Conservation (phyloP, 2,888 invertebrate genomes). For the Pammene fasciana region DNA sequence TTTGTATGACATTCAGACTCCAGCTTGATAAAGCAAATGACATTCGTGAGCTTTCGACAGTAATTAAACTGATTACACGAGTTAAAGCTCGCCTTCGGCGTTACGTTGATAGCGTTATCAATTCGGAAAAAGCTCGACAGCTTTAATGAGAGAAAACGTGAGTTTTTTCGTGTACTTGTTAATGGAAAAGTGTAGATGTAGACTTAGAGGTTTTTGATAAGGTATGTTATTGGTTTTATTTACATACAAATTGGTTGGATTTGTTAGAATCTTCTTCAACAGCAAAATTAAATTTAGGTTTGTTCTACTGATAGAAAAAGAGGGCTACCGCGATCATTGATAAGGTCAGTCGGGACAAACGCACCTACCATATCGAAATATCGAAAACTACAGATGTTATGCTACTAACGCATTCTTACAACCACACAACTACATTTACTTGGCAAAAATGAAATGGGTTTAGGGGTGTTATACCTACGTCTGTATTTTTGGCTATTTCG, state of each 20-base stretch:
- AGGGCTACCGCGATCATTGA: no score
- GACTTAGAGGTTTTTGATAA: neutral
- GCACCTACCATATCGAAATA: no score
- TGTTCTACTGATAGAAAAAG: no score
- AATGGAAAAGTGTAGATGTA: neutral
- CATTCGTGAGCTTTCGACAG: conserved; percentile 18
- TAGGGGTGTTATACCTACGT: no score
- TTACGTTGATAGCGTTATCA: conserved; percentile 15
- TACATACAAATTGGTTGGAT: neutral
- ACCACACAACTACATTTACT: no score
- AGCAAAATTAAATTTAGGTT: no score
- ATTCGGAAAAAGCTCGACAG: neutral
- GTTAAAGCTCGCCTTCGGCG: conserved; percentile 22
- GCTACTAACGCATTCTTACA: no score
- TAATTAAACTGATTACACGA: conserved; percentile 31
- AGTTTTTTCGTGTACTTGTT: conserved; percentile 4
- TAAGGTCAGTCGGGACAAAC: no score
- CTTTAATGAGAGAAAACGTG: neutral
- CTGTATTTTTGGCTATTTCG: no score
- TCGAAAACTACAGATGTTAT: no score
- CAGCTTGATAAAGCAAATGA: neutral
- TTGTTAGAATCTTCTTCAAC: neutral
- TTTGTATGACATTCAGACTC: neutral
- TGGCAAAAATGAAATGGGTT: no score
- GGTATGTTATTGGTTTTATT: neutral